These are phyloP conservation scores for Butastur rufipennis DNA, from an alignment of 2,113 vertebrate species.

Conservation along the genomic window DNA sequence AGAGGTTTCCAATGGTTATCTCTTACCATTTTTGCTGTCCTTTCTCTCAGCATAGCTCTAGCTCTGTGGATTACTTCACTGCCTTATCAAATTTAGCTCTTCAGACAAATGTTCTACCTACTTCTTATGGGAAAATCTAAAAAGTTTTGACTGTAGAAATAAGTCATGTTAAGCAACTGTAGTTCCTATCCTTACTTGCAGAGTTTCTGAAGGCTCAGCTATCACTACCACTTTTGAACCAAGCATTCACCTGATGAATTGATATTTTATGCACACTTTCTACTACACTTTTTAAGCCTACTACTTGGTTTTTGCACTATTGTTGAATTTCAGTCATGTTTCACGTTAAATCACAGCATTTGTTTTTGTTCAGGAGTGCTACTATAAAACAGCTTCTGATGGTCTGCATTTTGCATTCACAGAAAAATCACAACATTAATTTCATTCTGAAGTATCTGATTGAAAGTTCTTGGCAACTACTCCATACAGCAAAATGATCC, in stretches of 20 bases:
- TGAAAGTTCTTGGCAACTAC: not conserved
- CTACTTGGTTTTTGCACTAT: not conserved
- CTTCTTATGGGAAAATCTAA: not conserved
- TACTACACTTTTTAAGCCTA: not conserved
- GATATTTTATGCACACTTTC: not conserved
- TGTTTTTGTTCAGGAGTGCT: not conserved
- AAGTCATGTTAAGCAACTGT: not conserved
- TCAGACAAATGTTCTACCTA: not conserved
- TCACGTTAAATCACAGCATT: not conserved
- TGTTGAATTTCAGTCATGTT: not conserved
- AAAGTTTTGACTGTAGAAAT: not conserved
- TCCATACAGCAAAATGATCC: not conserved
- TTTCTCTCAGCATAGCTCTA: not conserved
- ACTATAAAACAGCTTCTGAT: not conserved
- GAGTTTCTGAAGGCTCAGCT: not conserved
- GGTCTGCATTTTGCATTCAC: not conserved
- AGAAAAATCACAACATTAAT: not conserved
- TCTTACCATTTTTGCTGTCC: not conserved
- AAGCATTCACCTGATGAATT: not conserved
- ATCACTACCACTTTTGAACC: not conserved
- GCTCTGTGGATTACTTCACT: not conserved
- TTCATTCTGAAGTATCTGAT: not conserved
- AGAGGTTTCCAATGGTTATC: not conserved
- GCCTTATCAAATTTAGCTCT: not conserved
- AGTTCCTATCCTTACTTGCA: not conserved